Conservation (phyloP, 2,113 vertebrate genomes). For the Colaptes auratus region DNA sequence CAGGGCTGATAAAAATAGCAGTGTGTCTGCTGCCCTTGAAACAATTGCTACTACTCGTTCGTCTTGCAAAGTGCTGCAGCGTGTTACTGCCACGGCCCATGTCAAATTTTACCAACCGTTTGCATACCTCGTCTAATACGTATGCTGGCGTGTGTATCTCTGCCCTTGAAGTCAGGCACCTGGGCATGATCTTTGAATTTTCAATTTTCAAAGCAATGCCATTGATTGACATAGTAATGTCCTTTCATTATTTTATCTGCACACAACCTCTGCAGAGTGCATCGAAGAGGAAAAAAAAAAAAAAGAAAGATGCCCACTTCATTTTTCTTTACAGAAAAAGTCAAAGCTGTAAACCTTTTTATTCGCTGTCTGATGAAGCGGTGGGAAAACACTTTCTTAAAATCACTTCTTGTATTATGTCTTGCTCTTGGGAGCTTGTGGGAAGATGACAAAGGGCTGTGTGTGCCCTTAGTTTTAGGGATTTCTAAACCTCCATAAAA, state of each 20-base stretch:
- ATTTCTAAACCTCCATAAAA: slow-evolving; percentile 35
- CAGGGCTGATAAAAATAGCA: slow-evolving; percentile 58
- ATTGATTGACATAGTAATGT: not conserved
- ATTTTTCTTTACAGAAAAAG: not conserved
- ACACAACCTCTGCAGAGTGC: not conserved
- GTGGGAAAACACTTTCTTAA: slow-evolving; percentile 29
- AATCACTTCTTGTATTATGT: slow-evolving; percentile 1
- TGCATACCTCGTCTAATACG: not conserved
- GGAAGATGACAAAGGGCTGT: slow-evolving; percentile 48
- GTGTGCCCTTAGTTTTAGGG: slow-evolving; percentile 26
- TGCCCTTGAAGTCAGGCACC: not conserved
- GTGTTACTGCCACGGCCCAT: not conserved
- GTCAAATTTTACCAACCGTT: not conserved
- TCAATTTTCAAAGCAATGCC: not conserved
- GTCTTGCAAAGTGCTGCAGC: not conserved
- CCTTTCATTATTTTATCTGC: not conserved
- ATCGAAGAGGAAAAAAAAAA: not conserved
- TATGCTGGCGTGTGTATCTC: not conserved
- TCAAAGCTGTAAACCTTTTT: slow-evolving; percentile 34
- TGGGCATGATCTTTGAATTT: not conserved
- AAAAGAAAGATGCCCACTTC: not conserved
- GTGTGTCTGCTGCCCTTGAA: slow-evolving; percentile 45
- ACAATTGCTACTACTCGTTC: not conserved
- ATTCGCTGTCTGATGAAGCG: not conserved
- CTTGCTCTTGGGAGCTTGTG: not conserved